Evolutionary conservation across 1,140 invertebrate species (phyloP).

Genomic region (Drosophila pseudoobscura): DNA sequence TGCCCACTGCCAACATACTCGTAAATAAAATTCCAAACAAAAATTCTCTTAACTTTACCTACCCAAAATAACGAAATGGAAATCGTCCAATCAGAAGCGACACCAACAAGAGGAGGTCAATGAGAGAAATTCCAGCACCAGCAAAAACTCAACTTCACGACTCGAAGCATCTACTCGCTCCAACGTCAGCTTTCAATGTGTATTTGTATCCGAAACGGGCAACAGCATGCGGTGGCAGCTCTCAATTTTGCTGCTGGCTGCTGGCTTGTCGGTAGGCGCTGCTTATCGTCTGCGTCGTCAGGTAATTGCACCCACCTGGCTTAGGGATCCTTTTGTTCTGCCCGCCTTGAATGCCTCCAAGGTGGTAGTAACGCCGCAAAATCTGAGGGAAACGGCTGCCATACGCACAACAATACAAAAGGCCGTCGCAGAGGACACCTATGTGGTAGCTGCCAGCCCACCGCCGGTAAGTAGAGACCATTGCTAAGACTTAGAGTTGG

Average conservation of each 20-base stretch:
- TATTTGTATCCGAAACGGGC: too few species aligned
- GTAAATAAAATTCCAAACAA: conserved; percentile 10
- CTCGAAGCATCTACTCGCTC: background rate
- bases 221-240: conserved; percentile 29
- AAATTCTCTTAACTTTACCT: background rate
- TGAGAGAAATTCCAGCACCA: conserved; percentile 9
- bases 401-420: conserved; percentile 54
- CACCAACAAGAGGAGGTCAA: conserved; percentile 5
- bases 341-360: background rate
- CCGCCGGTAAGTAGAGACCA: conserved; percentile 36
- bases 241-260: conserved; percentile 1
- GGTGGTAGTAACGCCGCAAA: conserved; percentile 57
- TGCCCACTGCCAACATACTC: conserved; percentile 30
- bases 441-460: conserved; percentile 45
- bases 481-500: too few species aligned
- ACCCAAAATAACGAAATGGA: too few species aligned
- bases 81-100: too few species aligned
- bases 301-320: conserved; percentile 59
- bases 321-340: conserved; percentile 21
- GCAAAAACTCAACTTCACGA: too few species aligned
- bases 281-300: conserved; percentile 41
- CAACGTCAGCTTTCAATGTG: background rate
- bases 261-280: background rate
- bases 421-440: conserved; percentile 55
- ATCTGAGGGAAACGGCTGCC: conserved; percentile 41